Conservation (phyloP, 2,888 invertebrate genomes). For the Helleia helle region DNA sequence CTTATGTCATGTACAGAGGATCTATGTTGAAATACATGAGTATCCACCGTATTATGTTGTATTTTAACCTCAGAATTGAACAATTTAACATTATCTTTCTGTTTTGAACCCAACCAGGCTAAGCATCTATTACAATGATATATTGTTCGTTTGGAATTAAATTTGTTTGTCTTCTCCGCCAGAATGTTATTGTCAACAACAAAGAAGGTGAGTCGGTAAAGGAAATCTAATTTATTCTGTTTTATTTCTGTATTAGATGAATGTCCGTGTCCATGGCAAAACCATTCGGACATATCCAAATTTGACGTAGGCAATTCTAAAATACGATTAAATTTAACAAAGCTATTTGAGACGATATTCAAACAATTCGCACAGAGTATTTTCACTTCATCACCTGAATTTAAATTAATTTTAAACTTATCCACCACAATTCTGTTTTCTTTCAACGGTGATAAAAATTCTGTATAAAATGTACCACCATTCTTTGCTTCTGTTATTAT, state of each 20-base stretch:
- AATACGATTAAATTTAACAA: conserved; percentile 69
- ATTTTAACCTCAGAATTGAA: conserved; percentile 75
- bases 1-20: conserved; percentile 31
- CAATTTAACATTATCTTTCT: conserved; percentile 56
- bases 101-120: conserved; percentile 71
- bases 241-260: conserved; percentile 29
- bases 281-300: conserved; percentile 77
- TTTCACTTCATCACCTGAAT: conserved; percentile 35
- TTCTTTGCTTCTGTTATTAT: conserved; percentile 59
- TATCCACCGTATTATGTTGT: conserved; percentile 31
- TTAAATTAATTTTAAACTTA: conserved; percentile 42
- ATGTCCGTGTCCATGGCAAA: conserved; percentile 71
- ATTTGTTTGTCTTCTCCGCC: conserved; percentile 53
- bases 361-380: conserved; percentile 54
- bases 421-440: conserved; percentile 29
- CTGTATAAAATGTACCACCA: conserved; percentile 62
- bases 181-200: conserved; percentile 54
- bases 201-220: conserved; percentile 73
- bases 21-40: conserved; percentile 39
- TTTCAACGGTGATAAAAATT: conserved; percentile 37
- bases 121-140: conserved; percentile 73
- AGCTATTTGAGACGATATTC: conserved; percentile 57
- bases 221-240: conserved; percentile 69
- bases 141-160: conserved; percentile 54
- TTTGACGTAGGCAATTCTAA: conserved; percentile 76